phyloP scores from a whole-genome alignment of 2,797 vertebrate species.

The Phrynocephalus forsythii region DNA sequence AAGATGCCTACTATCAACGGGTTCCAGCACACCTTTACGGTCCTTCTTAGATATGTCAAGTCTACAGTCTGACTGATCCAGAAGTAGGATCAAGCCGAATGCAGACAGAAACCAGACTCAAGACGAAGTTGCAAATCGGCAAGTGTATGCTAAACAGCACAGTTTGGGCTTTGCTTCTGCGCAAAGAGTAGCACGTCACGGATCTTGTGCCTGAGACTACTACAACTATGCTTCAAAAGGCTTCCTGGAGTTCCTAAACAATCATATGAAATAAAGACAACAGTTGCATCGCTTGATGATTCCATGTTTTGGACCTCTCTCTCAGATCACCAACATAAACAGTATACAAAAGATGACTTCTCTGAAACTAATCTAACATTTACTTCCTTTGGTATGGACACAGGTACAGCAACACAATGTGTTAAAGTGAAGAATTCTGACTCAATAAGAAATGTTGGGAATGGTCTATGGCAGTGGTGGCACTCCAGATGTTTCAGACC shows the following conservation, averaged over 20 bases:
- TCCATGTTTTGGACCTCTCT: background rate
- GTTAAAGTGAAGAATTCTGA: background rate
- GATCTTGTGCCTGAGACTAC: background rate
- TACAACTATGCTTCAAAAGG: no score
- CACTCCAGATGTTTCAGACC: no score
- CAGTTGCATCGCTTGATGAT: background rate
- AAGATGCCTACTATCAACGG: background rate
- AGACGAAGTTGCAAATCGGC: background rate
- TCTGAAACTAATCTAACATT: background rate
- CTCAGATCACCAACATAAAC: background rate
- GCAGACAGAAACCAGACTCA: slow-evolving; percentile 32
- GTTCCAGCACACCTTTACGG: background rate
- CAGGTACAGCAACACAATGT: background rate
- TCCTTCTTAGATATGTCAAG: slow-evolving; percentile 41
- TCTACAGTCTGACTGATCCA: slow-evolving; percentile 61
- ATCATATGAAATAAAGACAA: background rate
- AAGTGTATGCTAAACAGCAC: background rate
- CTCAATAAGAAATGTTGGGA: background rate
- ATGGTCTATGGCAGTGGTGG: background rate
- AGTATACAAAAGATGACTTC: background rate
- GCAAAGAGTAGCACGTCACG: background rate
- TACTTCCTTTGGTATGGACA: background rate
- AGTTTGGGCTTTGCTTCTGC: background rate
- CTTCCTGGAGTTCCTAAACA: background rate
- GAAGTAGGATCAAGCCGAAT: slow-evolving; percentile 55